phyloP scores from a whole-genome alignment of 2,113 vertebrate species.

The Oenanthe oenanthe region DNA sequence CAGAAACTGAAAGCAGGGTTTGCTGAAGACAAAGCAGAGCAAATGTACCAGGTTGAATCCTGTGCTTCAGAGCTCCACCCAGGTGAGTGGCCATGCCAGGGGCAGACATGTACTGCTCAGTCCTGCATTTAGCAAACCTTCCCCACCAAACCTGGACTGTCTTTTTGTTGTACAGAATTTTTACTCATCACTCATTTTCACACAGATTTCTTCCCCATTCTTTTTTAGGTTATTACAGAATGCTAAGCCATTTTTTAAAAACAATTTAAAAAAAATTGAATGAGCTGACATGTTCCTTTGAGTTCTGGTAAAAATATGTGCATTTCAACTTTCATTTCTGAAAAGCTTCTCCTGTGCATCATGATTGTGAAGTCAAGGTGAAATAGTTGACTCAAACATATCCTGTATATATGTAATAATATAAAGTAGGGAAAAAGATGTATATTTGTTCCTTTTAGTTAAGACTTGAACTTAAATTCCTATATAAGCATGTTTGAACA shows the following conservation, averaged over 20 bases:
- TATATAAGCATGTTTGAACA: not conserved
- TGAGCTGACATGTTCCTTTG: not conserved
- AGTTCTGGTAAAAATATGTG: not conserved
- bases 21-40: not conserved
- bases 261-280: not conserved
- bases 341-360: not conserved
- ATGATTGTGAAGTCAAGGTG: not conserved
- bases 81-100: not conserved
- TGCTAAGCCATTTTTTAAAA: accelerated
- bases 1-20: not conserved
- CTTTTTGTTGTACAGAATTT: not conserved
- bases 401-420: not conserved
- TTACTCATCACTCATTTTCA: not conserved
- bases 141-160: not conserved
- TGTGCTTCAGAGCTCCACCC: too few species aligned
- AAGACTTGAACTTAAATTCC: not conserved
- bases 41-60: not conserved
- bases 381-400: not conserved
- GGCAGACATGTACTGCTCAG: not conserved
- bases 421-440: not conserved
- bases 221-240: not conserved
- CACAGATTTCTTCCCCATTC: accelerated
- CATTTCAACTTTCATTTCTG: not conserved
- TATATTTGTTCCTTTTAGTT: not conserved
- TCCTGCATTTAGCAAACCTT: not conserved